phyloP scores from a whole-genome alignment of 2,113 vertebrate species.

The Thermophis baileyi region DNA sequence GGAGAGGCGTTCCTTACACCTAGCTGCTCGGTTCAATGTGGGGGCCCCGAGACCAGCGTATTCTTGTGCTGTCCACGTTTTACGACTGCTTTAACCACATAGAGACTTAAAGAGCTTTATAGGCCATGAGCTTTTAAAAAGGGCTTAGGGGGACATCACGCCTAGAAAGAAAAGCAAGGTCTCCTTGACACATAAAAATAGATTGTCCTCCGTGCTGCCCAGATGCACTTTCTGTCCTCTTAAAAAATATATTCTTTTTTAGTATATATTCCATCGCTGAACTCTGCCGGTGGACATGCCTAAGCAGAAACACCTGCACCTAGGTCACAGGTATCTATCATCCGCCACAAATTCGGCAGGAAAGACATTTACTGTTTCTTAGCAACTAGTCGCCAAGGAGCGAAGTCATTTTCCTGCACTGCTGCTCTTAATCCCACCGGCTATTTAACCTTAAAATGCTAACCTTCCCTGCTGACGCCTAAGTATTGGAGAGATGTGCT shows the following conservation, averaged over 20 bases:
- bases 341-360: slow-evolving; percentile 16
- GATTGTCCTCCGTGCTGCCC: background rate
- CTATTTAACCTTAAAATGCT: slow-evolving; percentile 22
- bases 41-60: background rate
- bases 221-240: accelerated
- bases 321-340: slow-evolving; percentile 8
- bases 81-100: background rate
- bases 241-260: background rate
- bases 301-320: background rate
- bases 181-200: background rate
- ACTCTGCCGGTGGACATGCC: slow-evolving; percentile 1
- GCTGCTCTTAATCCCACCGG: background rate
- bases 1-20: too few relatives aligned
- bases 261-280: background rate
- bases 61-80: background rate
- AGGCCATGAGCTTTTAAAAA: background rate
- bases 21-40: background rate
- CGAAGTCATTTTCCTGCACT: slow-evolving; percentile 1
- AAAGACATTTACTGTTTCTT: slow-evolving; percentile 18
- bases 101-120: background rate
- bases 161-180: background rate
- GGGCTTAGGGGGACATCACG: background rate
- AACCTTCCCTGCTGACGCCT: slow-evolving; percentile 12
- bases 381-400: slow-evolving; percentile 27
- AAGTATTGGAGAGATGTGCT: background rate